Percentiles rank a stretch among this genome's conserved stretches.
Conservation (phyloP, 2,888 invertebrate genomes). For the Drosophila birchii region DNA sequence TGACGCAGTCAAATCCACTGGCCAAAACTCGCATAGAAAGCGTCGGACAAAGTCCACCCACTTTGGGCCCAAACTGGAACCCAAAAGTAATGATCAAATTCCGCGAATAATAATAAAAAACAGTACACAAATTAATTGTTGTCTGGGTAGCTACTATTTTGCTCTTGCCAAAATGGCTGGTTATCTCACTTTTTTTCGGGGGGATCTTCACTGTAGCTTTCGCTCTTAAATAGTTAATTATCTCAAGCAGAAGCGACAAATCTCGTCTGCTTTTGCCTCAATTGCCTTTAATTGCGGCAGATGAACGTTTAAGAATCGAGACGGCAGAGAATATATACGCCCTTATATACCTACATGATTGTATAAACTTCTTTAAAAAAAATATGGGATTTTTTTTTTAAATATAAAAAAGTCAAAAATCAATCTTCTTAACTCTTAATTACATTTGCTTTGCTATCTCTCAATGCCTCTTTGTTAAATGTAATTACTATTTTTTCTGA, state of each 20-base stretch:
- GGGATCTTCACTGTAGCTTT: constrained; percentile 6
- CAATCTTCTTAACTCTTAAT: neutral
- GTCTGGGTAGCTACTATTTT: neutral
- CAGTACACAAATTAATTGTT: neutral
- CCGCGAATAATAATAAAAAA: neutral
- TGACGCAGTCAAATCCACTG: constrained; percentile 29
- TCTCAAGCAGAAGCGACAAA: constrained; percentile 44
- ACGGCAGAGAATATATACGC: neutral
- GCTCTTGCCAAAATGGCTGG: neutral
- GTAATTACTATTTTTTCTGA: neutral
- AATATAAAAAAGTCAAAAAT: neutral
- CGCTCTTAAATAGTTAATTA: constrained; percentile 58
- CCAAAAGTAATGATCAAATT: neutral
- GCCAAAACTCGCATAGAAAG: constrained; percentile 20
- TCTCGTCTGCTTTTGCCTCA: constrained; percentile 45
- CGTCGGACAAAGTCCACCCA: constrained; percentile 5
- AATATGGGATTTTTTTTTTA: neutral
- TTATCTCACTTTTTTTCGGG: neutral
- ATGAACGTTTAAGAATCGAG: constrained; percentile 14
- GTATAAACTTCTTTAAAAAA: neutral
- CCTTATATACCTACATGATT: neutral
- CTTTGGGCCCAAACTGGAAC: constrained; percentile 7
- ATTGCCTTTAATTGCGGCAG: constrained; percentile 64
- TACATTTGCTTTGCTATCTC: neutral
- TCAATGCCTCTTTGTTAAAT: neutral